These are phyloP conservation scores for Burhinus bistriatus DNA, from an alignment of 2,113 vertebrate genomes.

Conservation along the genomic window DNA sequence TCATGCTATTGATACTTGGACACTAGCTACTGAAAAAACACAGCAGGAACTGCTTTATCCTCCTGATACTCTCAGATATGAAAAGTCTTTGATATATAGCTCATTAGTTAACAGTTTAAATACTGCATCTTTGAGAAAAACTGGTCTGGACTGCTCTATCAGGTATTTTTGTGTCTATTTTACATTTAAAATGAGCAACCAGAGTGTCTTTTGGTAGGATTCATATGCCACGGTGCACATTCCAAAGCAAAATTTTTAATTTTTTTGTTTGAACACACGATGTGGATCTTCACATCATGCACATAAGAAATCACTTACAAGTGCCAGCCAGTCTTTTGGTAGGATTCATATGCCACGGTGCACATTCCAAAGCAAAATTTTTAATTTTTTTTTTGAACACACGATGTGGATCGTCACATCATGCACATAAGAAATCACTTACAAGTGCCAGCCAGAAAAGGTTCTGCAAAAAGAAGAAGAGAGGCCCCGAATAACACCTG, in stretches of 20 bases:
- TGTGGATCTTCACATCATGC: background rate
- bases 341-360: background rate
- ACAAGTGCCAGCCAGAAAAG: background rate
- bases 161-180: background rate
- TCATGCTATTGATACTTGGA: background rate
- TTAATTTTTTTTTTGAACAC: background rate
- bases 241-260: background rate
- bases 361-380: background rate
- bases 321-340: background rate
- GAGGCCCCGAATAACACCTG: background rate
- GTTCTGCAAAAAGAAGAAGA: background rate
- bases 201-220: background rate
- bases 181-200: constrained; percentile 19
- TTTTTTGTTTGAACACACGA: background rate
- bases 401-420: background rate
- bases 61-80: background rate
- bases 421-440: background rate
- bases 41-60: background rate
- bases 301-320: background rate
- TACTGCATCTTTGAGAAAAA: background rate
- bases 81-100: background rate
- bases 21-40: background rate
- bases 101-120: constrained; percentile 3
- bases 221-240: background rate
- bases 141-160: constrained; percentile 6